Percentiles rank a stretch among this genome's conserved stretches.
These are phyloP conservation scores for Volucella inanis DNA, from an alignment of 2,888 invertebrate species.

Conservation along the genomic window DNA sequence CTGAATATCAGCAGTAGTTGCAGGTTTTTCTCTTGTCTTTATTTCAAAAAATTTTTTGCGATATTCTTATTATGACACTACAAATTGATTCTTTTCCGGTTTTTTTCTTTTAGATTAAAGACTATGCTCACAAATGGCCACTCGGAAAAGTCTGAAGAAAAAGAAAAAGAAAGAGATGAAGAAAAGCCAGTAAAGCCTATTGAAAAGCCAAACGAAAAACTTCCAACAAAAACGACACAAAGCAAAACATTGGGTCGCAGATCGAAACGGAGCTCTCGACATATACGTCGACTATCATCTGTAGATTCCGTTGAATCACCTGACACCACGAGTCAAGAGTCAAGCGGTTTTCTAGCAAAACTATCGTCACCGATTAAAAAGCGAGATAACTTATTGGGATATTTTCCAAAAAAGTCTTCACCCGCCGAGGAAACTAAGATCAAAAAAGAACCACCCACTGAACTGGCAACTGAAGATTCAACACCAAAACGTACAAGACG, in stretches of 20 bases:
- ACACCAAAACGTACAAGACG: constrained; percentile 51
- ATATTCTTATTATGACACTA: neutral
- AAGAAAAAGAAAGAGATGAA: constrained; percentile 29
- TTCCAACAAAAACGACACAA: constrained; percentile 36
- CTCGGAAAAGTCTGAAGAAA: constrained; percentile 34
- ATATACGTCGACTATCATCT: constrained; percentile 76
- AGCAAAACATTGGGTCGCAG: constrained; percentile 64
- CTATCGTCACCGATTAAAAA: constrained; percentile 85
- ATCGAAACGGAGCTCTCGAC: constrained; percentile 74
- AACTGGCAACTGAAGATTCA: constrained; percentile 12
- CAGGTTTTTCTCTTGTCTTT: too few species aligned
- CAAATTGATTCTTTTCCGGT: neutral
- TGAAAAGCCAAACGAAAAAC: constrained; percentile 41
- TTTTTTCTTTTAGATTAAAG: constrained; percentile 78
- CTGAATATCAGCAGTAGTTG: too few species aligned
- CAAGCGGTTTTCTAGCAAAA: constrained; percentile 84
- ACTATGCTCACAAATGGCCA: constrained; percentile 79
- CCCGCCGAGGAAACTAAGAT: constrained; percentile 61
- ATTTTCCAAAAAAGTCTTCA: constrained; percentile 84
- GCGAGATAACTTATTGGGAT: constrained; percentile 86
- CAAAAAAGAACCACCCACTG: constrained; percentile 6
- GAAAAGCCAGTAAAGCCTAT: constrained; percentile 35
- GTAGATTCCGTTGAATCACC: constrained; percentile 67
- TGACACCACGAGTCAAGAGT: constrained; percentile 62
- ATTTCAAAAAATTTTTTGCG: neutral